These are phyloP conservation scores for Phyllotreta striolata DNA, from an alignment of 2,888 invertebrate genomes.

Conservation along the genomic window DNA sequence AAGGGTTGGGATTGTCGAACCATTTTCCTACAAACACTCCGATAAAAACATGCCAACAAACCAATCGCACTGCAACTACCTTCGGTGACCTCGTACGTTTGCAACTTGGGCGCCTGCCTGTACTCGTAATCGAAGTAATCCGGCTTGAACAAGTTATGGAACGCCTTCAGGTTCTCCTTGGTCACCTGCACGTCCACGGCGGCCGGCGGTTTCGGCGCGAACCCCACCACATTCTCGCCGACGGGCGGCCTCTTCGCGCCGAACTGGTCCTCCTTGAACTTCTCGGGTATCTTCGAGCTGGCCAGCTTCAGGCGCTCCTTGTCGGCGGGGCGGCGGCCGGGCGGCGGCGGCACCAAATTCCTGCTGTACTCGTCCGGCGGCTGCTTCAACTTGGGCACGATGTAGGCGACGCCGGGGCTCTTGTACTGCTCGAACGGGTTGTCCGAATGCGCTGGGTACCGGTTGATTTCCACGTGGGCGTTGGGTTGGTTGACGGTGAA, in stretches of 20 bases:
- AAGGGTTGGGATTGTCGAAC: slow-evolving; percentile 45
- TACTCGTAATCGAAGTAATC: slow-evolving; percentile 50
- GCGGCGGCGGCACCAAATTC: slow-evolving; percentile 63
- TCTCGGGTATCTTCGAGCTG: slow-evolving; percentile 34
- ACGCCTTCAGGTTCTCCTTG: slow-evolving; percentile 59
- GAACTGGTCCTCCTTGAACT: slow-evolving; percentile 45
- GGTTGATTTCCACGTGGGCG: slow-evolving; percentile 56
- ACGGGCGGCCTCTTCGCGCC: slow-evolving; percentile 40
- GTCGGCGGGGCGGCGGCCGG: slow-evolving; percentile 33
- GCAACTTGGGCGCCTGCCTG: slow-evolving; percentile 48
- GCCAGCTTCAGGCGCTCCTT: slow-evolving; percentile 33
- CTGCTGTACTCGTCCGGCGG: slow-evolving; percentile 59
- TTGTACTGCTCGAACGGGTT: slow-evolving; percentile 58
- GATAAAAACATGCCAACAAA: too few relatives aligned
- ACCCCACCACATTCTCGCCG: slow-evolving; percentile 53
- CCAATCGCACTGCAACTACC: too few relatives aligned
- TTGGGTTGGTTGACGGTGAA: slow-evolving; percentile 61
- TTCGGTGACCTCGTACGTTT: slow-evolving; percentile 61
- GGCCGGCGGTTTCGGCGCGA: slow-evolving; percentile 47
- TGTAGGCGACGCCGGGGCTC: slow-evolving; percentile 44
- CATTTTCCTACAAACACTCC: slow-evolving; percentile 46
- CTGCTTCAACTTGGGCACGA: slow-evolving; percentile 39
- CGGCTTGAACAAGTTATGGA: slow-evolving; percentile 51
- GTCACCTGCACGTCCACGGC: slow-evolving; percentile 57
- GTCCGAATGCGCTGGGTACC: slow-evolving; percentile 59